These are phyloP conservation scores for Apeltes quadracus DNA, from an alignment of 2,113 vertebrate species.

Conservation along the genomic window DNA sequence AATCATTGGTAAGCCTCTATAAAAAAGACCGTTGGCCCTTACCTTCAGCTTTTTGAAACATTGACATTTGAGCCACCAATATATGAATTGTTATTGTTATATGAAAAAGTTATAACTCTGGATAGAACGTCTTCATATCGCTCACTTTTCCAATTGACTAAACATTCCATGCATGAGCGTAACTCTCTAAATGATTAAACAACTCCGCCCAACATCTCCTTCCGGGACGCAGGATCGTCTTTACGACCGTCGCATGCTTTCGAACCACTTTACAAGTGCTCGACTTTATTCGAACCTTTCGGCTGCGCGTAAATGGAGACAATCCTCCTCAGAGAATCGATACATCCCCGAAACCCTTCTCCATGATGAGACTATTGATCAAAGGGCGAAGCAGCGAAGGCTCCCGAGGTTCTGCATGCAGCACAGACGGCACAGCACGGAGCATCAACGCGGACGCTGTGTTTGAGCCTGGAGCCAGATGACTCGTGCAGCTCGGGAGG, in stretches of 20 bases:
- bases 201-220: background rate
- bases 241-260: background rate
- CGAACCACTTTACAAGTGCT: background rate
- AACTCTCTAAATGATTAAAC: background rate
- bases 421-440: too few relatives aligned
- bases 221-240: background rate
- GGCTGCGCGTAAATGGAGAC: background rate
- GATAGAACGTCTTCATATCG: conserved; percentile 15
- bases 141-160: background rate
- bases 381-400: background rate
- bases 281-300: background rate
- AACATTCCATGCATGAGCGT: background rate
- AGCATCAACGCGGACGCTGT: too few relatives aligned
- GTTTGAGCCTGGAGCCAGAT: background rate
- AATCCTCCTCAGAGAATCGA: conserved; percentile 1
- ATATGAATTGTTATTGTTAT: background rate
- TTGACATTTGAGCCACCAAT: background rate
- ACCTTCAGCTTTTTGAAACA: background rate
- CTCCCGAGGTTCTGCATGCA: too few relatives aligned
- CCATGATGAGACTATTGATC: background rate
- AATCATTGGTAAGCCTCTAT: background rate
- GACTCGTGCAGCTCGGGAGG: background rate
- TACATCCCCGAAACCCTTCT: conserved; percentile 5
- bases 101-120: conserved; percentile 12
- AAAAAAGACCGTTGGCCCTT: background rate